Conservation (phyloP, 2,797 vertebrate genomes). For the Setipinna tenuifilis region DNA sequence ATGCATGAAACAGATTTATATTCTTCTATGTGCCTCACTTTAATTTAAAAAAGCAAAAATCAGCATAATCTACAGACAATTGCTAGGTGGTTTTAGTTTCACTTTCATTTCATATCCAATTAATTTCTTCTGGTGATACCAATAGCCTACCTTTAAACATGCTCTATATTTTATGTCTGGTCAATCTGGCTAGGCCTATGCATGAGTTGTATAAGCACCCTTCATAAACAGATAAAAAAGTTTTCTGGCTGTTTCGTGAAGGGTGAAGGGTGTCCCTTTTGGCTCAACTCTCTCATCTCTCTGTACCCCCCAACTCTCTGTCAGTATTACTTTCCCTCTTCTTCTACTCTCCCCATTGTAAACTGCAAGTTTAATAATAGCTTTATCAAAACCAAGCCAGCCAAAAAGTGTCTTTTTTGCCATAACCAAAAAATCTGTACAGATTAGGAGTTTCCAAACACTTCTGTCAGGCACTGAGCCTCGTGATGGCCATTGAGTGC, state of each 20-base stretch:
- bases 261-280: neutral
- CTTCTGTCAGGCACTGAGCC: neutral
- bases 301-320: neutral
- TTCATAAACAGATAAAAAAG: neutral
- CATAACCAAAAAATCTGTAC: neutral
- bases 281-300: neutral
- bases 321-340: neutral
- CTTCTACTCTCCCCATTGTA: neutral
- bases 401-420: neutral
- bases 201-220: neutral
- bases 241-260: neutral
- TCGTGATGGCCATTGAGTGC: neutral
- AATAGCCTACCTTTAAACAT: neutral
- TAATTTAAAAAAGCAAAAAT: no score
- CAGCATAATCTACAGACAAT: neutral
- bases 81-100: neutral
- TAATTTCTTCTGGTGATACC: neutral
- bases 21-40: neutral
- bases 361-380: neutral
- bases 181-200: neutral
- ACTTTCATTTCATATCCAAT: neutral
- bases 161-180: neutral
- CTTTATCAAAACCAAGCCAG: neutral
- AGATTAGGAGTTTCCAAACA: neutral
- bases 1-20: neutral